Conservation (phyloP, 2,113 vertebrate species). For the Choloepus hoffmanni region DNA sequence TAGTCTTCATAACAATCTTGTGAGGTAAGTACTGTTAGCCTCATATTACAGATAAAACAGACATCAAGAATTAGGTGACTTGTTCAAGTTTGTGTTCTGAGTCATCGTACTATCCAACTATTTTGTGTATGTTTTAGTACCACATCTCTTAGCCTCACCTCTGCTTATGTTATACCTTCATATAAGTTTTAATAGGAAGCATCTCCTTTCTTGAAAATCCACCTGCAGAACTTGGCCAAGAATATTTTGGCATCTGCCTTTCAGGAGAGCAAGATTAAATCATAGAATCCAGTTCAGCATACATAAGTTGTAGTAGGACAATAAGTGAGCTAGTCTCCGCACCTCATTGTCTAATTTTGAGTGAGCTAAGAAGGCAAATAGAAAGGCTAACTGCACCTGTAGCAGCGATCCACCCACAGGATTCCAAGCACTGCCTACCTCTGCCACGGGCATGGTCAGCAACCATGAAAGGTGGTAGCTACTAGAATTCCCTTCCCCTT, state of each 20-base stretch:
- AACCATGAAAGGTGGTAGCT: not conserved
- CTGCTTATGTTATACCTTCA: not conserved
- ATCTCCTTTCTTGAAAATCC: not conserved
- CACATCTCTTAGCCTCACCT: not conserved
- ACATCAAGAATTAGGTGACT: not conserved
- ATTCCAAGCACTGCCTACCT: not conserved
- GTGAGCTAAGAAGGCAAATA: not conserved
- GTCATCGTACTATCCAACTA: too few relatives aligned
- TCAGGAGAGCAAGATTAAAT: not conserved
- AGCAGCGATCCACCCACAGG: not conserved
- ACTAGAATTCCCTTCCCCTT: not conserved
- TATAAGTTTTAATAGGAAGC: not conserved
- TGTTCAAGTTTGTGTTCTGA: not conserved
- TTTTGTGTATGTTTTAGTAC: not conserved
- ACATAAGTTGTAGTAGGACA: not conserved
- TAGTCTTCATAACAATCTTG: not conserved
- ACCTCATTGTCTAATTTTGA: not conserved
- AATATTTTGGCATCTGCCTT: not conserved
- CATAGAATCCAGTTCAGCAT: not conserved
- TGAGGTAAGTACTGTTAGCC: not conserved
- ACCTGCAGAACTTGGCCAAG: not conserved
- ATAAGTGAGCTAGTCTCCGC: not conserved
- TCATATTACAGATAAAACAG: not conserved
- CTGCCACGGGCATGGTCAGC: accelerated
- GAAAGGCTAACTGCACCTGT: not conserved